These are phyloP conservation scores for Zhengitettix transpicula DNA, from an alignment of 2,888 invertebrate species.

Conservation along the genomic window DNA sequence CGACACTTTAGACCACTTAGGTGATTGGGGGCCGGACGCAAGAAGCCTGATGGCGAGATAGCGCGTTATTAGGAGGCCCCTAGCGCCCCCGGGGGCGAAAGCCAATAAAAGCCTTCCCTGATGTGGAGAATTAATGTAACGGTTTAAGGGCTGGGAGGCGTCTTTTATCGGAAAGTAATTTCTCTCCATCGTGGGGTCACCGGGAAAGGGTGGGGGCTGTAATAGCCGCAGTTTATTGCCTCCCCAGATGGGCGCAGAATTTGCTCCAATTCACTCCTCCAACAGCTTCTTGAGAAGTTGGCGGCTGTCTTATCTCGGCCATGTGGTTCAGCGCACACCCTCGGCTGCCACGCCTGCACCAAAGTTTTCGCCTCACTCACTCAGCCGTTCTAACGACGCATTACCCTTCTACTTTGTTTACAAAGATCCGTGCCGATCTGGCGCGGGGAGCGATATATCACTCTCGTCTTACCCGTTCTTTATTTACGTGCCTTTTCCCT, in stretches of 20 bases:
- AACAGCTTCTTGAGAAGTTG: neutral
- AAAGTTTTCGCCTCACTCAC: no score
- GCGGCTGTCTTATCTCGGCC: neutral
- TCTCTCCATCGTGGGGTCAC: neutral
- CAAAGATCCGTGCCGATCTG: no score
- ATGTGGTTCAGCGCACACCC: no score
- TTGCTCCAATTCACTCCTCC: constrained; percentile 12
- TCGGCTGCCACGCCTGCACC: no score
- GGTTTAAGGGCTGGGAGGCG: neutral
- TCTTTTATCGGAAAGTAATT: neutral
- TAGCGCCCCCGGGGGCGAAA: neutral
- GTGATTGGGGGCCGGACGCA: neutral
- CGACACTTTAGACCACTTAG: no score
- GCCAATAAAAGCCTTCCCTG: neutral
- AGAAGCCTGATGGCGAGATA: neutral
- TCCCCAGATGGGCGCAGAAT: constrained; percentile 11
- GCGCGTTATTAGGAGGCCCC: neutral
- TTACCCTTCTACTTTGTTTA: no score
- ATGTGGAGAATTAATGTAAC: neutral
- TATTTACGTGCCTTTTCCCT: no score
- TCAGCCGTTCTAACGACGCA: no score
- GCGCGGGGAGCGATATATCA: no score
- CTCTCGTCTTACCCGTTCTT: no score
- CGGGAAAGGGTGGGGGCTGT: constrained; percentile 2
- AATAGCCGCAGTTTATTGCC: constrained; percentile 8